These are phyloP conservation scores for Heliocidaris erythrogramma DNA, from an alignment of 35 echinoderm and acorn worm species.

Conservation along the genomic window DNA sequence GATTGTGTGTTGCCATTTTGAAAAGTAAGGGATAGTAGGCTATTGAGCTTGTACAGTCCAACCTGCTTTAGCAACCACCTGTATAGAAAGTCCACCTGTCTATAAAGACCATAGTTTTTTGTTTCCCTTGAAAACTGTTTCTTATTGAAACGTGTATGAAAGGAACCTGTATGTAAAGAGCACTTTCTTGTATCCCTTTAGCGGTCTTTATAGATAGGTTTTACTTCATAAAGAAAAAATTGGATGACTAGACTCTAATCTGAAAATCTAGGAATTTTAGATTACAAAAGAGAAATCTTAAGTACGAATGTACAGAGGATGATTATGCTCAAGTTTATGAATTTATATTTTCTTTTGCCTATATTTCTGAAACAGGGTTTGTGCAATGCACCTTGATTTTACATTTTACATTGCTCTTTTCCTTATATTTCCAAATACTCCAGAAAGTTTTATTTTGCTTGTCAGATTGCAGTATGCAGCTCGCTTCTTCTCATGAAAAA, in stretches of 20 bases:
- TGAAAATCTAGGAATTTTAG: not conserved
- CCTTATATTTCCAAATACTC: conserved; percentile 1
- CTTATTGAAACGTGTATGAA: too few species aligned
- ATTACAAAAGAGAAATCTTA: not conserved
- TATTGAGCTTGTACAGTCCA: not conserved
- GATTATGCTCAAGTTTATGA: not conserved
- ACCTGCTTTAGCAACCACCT: too few species aligned
- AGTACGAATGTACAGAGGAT: not conserved
- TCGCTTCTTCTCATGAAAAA: not conserved
- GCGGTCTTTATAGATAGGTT: too few species aligned
- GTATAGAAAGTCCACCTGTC: too few species aligned
- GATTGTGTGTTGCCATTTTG: not conserved
- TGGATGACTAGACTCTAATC: not conserved
- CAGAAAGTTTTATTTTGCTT: not conserved
- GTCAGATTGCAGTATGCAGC: not conserved
- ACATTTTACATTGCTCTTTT: not conserved
- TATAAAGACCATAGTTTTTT: too few species aligned
- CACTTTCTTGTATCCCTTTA: too few species aligned
- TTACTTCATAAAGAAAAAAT: too few species aligned
- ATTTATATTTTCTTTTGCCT: not conserved
- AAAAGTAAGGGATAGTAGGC: not conserved
- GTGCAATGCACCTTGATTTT: not conserved
- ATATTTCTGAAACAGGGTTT: not conserved
- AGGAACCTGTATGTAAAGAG: too few species aligned
- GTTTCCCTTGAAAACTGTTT: too few species aligned